Evolutionary conservation across 2,113 vertebrate species (phyloP), one percentile per base, ranked within the genome.

Genomic region (Etia nguti): DNA sequence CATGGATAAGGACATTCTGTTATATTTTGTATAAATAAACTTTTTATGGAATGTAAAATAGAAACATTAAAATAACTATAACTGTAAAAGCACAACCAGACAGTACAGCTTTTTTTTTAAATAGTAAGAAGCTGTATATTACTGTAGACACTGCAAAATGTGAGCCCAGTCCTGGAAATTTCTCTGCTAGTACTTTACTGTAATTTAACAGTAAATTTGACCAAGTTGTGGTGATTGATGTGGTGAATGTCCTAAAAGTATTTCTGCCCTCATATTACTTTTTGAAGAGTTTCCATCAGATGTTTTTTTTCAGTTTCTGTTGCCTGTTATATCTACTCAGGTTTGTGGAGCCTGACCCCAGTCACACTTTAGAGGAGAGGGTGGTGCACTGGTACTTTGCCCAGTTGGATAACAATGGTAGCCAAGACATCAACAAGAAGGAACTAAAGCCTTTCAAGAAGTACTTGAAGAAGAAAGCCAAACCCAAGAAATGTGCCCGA

Each of bases 331-430:
- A 3, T 73, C 57, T 29, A 18, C 9, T 50, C 89, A 99, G 98
- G 93, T 99, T 99, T 93, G 97, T 97, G 1, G 99, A 99, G 94
- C 99, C 99, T 26, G 98, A 99, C 90, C 99, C 98, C 86, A 99
- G 96, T 89, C 99, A 99, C 93, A 99, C 98, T 0, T 90, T 99
- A 86, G 99, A 99, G 92, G 99, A 99, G 93, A 93, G 98, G 1
- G 99, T 99, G 91, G 98, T 99, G 3, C 97, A 98, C 87, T 99
- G 98, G 98, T 99, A 99, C 94, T 99, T 99, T 86, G 96, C 96
- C 91, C 98, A 99, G 95, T 95, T 99, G 95, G 98, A 99, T 84
- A 98, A 96, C 96, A 99, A 99, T 81, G 95, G 97, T 95, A 99
- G 97, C 95, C 97, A 94, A 0, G 98, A 99, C 93, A 98, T 99